Evolutionary conservation across 2,113 vertebrate species (phyloP).

Genomic region (Catharus bicknelli): DNA sequence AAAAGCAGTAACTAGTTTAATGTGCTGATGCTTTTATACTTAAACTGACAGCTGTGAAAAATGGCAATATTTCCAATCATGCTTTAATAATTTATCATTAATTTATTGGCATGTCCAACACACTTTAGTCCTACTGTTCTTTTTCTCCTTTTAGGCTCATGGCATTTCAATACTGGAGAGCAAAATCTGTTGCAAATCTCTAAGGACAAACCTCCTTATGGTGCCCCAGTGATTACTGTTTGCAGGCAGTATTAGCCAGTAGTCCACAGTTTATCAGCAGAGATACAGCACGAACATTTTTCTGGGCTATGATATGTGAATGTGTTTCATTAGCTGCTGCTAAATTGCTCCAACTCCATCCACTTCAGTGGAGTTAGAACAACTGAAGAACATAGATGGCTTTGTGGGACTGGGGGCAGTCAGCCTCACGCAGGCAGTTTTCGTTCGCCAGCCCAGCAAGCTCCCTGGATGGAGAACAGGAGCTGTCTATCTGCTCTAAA

Average conservation of each 20-base stretch:
- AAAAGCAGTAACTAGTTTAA: slow-evolving; percentile 96
- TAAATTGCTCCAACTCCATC: slow-evolving; percentile 9
- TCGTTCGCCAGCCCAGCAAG: background rate
- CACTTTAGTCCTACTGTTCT: slow-evolving; percentile 72
- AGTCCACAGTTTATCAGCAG: background rate
- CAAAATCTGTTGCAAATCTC: slow-evolving; percentile 43
- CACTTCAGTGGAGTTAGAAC: background rate
- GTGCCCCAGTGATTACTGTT: background rate
- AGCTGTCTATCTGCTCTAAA: slow-evolving; percentile 28
- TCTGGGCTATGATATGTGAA: background rate
- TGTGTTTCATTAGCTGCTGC: background rate
- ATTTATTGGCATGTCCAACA: slow-evolving; percentile 91
- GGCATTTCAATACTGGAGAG: slow-evolving; percentile 47
- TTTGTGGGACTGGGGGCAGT: background rate
- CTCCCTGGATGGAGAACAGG: slow-evolving; percentile 1
- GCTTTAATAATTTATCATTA: slow-evolving; percentile 95
- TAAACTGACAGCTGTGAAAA: slow-evolving; percentile 95
- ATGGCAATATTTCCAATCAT: slow-evolving; percentile 98
- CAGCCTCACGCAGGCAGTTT: background rate
- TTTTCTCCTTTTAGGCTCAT: slow-evolving; percentile 66
- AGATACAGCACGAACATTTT: background rate
- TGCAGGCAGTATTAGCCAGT: background rate
- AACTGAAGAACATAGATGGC: background rate
- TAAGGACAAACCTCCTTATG: slow-evolving; percentile 21
- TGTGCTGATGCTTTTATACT: slow-evolving; percentile 96